Evolutionary conservation across 2,888 invertebrate genomes (phyloP).

Genomic region (Spicauda simplicius): DNA sequence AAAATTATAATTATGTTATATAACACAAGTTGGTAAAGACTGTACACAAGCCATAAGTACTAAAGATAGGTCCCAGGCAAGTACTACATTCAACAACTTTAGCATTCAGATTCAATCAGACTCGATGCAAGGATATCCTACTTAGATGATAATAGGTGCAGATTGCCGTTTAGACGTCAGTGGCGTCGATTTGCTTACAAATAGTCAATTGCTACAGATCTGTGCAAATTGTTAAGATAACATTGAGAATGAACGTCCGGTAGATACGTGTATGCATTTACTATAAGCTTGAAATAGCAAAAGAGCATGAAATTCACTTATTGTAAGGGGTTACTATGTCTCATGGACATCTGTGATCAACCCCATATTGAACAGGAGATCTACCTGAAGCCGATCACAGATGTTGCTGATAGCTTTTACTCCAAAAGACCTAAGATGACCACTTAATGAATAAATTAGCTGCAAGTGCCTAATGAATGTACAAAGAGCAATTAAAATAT

Average conservation of each 20-base stretch:
- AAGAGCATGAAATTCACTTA: too few species aligned
- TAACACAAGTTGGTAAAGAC: not conserved
- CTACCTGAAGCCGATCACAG: too few species aligned
- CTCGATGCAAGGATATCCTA: conserved; percentile 35
- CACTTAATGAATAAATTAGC: too few species aligned
- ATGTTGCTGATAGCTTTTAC: too few species aligned
- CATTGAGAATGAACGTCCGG: conserved; percentile 15
- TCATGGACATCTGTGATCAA: too few species aligned
- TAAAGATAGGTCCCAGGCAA: not conserved
- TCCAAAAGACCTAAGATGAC: too few species aligned
- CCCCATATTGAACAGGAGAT: too few species aligned
- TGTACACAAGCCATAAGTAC: not conserved
- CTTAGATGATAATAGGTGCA: conserved; percentile 31
- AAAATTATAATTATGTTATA: too few species aligned
- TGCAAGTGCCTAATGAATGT: too few species aligned
- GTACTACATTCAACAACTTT: conserved; percentile 5
- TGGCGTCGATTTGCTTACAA: conserved; percentile 16
- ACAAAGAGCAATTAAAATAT: too few species aligned
- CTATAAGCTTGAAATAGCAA: too few species aligned
- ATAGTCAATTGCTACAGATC: conserved; percentile 16
- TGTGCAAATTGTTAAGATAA: conserved; percentile 6
- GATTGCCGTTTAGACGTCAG: conserved; percentile 16
- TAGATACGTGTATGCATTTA: not conserved
- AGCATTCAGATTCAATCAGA: conserved; percentile 15
- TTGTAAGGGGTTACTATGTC: too few species aligned